Evolutionary conservation across 2,797 vertebrate species (phyloP).

Genomic region (Tokudaia muenninki): DNA sequence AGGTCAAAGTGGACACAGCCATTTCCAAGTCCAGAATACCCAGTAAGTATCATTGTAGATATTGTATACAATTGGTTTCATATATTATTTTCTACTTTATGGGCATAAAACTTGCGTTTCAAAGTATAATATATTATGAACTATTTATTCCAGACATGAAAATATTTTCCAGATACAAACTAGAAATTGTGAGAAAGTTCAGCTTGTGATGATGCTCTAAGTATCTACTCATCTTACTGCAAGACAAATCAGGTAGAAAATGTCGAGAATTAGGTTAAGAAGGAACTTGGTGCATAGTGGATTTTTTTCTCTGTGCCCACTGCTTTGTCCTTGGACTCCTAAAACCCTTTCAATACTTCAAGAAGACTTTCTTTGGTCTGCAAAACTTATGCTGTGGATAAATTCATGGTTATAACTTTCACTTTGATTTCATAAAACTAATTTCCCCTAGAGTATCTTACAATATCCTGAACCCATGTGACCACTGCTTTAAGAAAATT

Average conservation of each 20-base stretch:
- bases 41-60: background rate
- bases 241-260: background rate
- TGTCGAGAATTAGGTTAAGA: background rate
- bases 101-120: background rate
- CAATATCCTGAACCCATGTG: background rate
- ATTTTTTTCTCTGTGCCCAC: background rate
- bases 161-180: background rate
- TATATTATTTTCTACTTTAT: background rate
- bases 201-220: background rate
- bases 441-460: background rate
- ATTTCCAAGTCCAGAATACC: background rate
- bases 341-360: background rate
- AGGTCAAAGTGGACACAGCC: background rate
- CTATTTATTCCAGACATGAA: background rate
- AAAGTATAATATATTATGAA: background rate
- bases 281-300: background rate
- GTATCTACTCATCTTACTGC: background rate
- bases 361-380: background rate
- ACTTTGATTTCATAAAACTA: slow-evolving; percentile 52
- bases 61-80: background rate
- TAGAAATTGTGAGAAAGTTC: background rate
- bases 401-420: background rate
- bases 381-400: background rate
- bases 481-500: slow-evolving; percentile 43
- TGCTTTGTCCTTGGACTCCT: background rate